A percentile compares a stretch with the other conserved stretches of the same genome.
phyloP scores from a whole-genome alignment of 2,888 invertebrate species.

The Platerodrilus igneus region DNA sequence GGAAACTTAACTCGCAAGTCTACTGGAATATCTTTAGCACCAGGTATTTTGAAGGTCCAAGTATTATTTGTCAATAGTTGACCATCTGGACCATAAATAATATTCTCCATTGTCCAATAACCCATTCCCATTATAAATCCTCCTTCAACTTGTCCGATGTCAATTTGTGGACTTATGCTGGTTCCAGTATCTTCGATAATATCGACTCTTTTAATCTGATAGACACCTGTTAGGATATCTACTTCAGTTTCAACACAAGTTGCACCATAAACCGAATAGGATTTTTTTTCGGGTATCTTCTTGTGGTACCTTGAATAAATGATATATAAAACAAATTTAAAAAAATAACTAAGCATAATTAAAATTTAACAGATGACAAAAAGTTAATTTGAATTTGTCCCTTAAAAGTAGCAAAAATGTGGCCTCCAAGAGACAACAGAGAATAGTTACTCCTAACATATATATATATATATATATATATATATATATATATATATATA shows the following conservation, averaged over 20 bases:
- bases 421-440: no score
- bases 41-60: slow-evolving; percentile 75
- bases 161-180: slow-evolving; percentile 67
- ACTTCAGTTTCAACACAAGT: slow-evolving; percentile 68
- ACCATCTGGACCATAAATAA: slow-evolving; percentile 63
- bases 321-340: no score
- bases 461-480: no score
- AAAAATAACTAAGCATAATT: no score
- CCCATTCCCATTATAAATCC: slow-evolving; percentile 57
- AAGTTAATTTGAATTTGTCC: no score
- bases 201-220: slow-evolving; percentile 63
- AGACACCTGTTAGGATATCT: slow-evolving; percentile 74
- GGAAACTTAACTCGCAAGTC: slow-evolving; percentile 67
- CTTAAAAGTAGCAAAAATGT: no score
- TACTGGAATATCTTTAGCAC: slow-evolving; percentile 71
- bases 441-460: no score
- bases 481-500: no score
- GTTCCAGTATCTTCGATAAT: slow-evolving; percentile 69
- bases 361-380: no score
- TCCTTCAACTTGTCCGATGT: slow-evolving; percentile 75
- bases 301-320: no score
- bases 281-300: slow-evolving; percentile 5
- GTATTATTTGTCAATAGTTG: slow-evolving; percentile 67
- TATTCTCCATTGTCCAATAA: slow-evolving; percentile 68
- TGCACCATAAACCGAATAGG: slow-evolving; percentile 62